Percentiles rank a stretch among this genome's conserved stretches.
These are phyloP conservation scores for Penaeus japonicus DNA, from an alignment of 1,140 invertebrate species.

Conservation along the genomic window DNA sequence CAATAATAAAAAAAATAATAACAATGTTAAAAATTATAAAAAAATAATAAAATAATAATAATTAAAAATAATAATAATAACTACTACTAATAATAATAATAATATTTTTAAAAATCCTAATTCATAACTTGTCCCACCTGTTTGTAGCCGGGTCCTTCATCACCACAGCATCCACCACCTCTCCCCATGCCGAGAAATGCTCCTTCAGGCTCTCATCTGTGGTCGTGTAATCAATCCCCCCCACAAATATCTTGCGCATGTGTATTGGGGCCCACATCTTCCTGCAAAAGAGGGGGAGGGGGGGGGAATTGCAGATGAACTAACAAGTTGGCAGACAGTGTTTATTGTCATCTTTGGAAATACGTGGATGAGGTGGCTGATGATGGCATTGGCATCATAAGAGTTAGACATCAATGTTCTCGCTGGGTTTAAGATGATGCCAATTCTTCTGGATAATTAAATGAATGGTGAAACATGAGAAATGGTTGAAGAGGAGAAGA, in stretches of 20 bases:
- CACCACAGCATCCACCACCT: slow-evolving; percentile 68
- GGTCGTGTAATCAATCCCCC: slow-evolving; percentile 69
- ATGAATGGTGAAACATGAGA: too few relatives aligned
- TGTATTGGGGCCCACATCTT: slow-evolving; percentile 55
- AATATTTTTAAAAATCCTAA: background rate
- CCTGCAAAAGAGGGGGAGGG: background rate
- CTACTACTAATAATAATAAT: background rate
- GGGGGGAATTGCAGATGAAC: background rate
- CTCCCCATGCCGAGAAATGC: slow-evolving; percentile 68
- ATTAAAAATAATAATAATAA: slow-evolving; percentile 2
- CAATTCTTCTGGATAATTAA: too few relatives aligned
- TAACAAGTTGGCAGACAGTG: background rate
- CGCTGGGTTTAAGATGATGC: too few relatives aligned
- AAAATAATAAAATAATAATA: too few relatives aligned
- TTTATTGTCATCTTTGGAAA: background rate
- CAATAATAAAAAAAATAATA: too few relatives aligned
- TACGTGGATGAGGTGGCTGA: too few relatives aligned
- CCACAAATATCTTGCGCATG: slow-evolving; percentile 69
- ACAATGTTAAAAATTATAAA: too few relatives aligned
- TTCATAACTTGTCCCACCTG: slow-evolving; percentile 48
- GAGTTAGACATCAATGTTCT: too few relatives aligned
- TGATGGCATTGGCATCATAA: too few relatives aligned
- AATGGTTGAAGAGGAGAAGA: too few relatives aligned
- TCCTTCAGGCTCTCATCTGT: slow-evolving; percentile 67
- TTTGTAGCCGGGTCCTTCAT: slow-evolving; percentile 69